A percentile compares a stretch with the other conserved stretches of the same genome.
Evolutionary conservation across 1,140 invertebrate genomes (phyloP).

Genomic region (Oedothorax gibbosus): DNA sequence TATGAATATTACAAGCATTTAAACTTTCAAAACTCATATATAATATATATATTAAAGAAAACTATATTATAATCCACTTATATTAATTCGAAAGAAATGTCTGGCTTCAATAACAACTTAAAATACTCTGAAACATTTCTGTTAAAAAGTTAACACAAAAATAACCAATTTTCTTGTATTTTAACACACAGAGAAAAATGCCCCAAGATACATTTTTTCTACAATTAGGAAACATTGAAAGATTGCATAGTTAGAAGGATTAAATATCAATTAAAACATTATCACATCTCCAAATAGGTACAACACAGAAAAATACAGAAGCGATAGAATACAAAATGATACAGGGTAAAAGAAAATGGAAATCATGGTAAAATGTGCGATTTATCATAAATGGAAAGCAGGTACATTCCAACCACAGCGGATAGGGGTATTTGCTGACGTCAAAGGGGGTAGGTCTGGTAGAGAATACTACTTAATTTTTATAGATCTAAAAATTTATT

Average conservation of each 20-base stretch:
- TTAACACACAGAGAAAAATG: slow-evolving; percentile 41
- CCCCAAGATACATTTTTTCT: slow-evolving; percentile 20
- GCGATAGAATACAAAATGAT: slow-evolving; percentile 3
- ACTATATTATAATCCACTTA: neutral
- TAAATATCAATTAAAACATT: slow-evolving; percentile 11
- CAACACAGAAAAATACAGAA: neutral
- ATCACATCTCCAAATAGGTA: slow-evolving; percentile 25
- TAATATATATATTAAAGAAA: neutral
- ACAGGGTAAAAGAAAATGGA: neutral
- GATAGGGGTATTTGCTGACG: too few relatives aligned
- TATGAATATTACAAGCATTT: neutral
- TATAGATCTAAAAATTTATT: too few relatives aligned
- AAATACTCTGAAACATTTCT: neutral
- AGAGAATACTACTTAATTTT: too few relatives aligned
- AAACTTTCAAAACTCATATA: neutral
- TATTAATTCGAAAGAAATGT: neutral
- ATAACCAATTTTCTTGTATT: slow-evolving; percentile 20
- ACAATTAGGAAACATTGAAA: slow-evolving; percentile 31
- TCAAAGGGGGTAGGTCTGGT: too few relatives aligned
- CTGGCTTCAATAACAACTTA: neutral
- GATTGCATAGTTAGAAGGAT: slow-evolving; percentile 6
- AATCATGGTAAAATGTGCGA: slow-evolving; percentile 17
- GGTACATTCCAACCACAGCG: too few relatives aligned
- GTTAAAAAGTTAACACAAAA: slow-evolving; percentile 3
- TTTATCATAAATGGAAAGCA: slow-evolving; percentile 1